Evolutionary conservation across 2,888 invertebrate species (phyloP), one percentile per base, ranked within the genome.

Genomic region (Dermolepida albohirtum): DNA sequence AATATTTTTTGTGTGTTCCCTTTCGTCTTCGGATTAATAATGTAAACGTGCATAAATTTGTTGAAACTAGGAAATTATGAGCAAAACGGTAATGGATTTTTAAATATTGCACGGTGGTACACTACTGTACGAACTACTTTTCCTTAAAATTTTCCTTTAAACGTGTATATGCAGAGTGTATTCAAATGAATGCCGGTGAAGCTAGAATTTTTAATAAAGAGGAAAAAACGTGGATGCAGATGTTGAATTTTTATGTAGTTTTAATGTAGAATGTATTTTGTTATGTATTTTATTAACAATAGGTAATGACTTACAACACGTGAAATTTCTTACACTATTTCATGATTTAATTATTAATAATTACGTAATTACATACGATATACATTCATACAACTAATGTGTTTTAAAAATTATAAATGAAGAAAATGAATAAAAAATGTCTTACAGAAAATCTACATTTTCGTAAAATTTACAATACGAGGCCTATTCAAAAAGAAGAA

Each of bases 191-290:
- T 17, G 16, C 17, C 2, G 39, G 47, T 34, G 59, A 47, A 44
- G 47, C 44, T 62, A 39, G 34, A 62, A 62, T 10, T 62, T 62
- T 62, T 49, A 62, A 62, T 62, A 62, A 62, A n/a, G n/a, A n/a
- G n/a, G n/a, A n/a, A 17, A 62, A 34, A 59, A 47, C 47, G 16
- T 11, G 34, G 16, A 11, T 34, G 59, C 34, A 10, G 40, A 17
- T 17, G 40, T 47, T 47, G 47, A 62, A 16, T 47, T 62, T 62
- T 62, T 34, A 29, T 34, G 47, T 2, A 47, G 7, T 62, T 47
- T 39, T 62, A 47, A 17, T 16, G 16, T 16, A 34, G 47, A 62
- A 47, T 39, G n/a, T 34, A 34, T 29, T 62, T 34, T 29, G 6
- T 5, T 29, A 29, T 29, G 29, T 29, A 29, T 6, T n/a, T n/a